Conservation (phyloP, 2,888 invertebrate species). For the Ptilodon capucinus region DNA sequence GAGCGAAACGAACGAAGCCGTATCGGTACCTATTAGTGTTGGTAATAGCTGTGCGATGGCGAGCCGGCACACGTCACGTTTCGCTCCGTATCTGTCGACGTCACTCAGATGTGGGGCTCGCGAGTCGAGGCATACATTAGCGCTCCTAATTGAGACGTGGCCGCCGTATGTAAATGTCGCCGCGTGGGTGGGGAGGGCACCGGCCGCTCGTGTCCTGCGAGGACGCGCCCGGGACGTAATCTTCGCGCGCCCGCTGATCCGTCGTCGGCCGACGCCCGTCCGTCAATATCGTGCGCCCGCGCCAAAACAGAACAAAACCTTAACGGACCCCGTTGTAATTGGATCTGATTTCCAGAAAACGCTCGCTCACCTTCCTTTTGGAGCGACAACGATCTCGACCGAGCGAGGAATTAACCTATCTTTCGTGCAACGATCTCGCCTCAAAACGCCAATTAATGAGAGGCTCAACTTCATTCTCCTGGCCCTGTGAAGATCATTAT, state of each 20-base stretch:
- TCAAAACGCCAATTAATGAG: conserved; percentile 83
- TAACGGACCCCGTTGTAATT: conserved; percentile 80
- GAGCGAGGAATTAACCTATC: conserved; percentile 82
- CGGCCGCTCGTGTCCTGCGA: conserved; percentile 50
- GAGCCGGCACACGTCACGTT: conserved; percentile 77
- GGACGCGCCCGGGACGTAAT: conserved; percentile 52
- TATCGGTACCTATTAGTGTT: conserved; percentile 75
- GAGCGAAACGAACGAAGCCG: conserved; percentile 47
- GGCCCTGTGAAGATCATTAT: conserved; percentile 82
- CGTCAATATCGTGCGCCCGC: conserved; percentile 71
- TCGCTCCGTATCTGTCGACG: conserved; percentile 73
- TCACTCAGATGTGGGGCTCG: conserved; percentile 72
- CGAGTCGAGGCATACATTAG: conserved; percentile 82
- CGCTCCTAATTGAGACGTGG: conserved; percentile 83
- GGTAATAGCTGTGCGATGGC: conserved; percentile 71
- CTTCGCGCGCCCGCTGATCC: conserved; percentile 47
- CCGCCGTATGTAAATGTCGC: conserved; percentile 78
- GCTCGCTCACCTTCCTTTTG: conserved; percentile 80
- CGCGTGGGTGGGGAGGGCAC: conserved; percentile 75
- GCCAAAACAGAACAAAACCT: conserved; percentile 79
- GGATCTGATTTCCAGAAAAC: conserved; percentile 83
- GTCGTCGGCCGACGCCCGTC: conserved; percentile 58
- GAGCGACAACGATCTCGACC: conserved; percentile 79
- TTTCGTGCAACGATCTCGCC: conserved; percentile 80
- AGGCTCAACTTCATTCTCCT: conserved; percentile 82